Conservation (phyloP, 1,140 invertebrate genomes). For the Pseudomyrmex sp. region DNA sequence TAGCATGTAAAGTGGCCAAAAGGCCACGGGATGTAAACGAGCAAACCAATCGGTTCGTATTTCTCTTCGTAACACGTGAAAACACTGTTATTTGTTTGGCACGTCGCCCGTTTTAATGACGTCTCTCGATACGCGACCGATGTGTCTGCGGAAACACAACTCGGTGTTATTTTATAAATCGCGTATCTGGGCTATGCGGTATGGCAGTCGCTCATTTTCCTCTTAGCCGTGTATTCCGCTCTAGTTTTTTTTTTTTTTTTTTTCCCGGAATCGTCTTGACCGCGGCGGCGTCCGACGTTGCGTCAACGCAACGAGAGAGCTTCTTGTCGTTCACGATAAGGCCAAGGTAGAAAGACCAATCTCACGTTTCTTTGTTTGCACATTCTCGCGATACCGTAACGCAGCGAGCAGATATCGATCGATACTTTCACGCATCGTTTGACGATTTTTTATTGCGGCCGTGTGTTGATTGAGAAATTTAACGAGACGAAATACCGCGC, state of each 20-base stretch:
- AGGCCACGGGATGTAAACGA: neutral
- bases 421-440: too few relatives aligned
- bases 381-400: neutral
- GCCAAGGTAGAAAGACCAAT: conserved; percentile 42
- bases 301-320: neutral
- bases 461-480: neutral
- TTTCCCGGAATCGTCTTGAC: neutral
- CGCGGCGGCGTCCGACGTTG: neutral
- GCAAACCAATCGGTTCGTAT: neutral
- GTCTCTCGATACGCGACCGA: conserved; percentile 10
- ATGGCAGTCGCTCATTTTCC: conserved; percentile 36
- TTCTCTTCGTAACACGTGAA: neutral
- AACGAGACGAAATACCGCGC: neutral
- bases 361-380: neutral
- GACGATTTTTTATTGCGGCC: neutral
- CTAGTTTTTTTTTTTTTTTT: neutral
- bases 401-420: neutral
- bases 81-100: conserved; percentile 39
- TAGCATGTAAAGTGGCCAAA: conserved; percentile 18
- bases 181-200: neutral
- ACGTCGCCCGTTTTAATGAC: conserved; percentile 41
- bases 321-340: neutral
- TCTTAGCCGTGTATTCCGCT: conserved; percentile 19
- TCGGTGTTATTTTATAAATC: conserved; percentile 38
- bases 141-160: neutral